Evolutionary conservation across 23 tunicate genomes (phyloP).

Genomic region (Trididemnum nubilum): DNA sequence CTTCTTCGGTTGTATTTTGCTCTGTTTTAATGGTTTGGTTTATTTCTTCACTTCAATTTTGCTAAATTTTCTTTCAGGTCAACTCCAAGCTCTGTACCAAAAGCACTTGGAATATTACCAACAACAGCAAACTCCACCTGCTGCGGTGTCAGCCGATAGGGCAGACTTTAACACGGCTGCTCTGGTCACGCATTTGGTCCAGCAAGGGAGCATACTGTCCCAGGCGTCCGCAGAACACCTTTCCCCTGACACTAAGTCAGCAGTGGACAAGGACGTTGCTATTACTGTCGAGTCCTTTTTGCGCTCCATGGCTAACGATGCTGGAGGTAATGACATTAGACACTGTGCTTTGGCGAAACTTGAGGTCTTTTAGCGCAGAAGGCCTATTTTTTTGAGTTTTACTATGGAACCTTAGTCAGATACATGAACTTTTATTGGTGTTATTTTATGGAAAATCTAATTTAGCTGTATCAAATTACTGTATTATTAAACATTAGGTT

Average conservation of each 20-base stretch:
- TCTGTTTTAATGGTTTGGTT: too few species aligned
- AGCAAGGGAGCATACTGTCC: conserved; percentile 52
- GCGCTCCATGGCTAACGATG: conserved; percentile 62
- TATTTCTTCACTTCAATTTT: too few species aligned
- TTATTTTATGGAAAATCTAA: too few species aligned
- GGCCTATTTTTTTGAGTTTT: not conserved
- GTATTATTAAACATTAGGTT: too few species aligned
- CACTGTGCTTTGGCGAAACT: too few species aligned
- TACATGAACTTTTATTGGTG: too few species aligned
- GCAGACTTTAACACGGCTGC: conserved; percentile 44
- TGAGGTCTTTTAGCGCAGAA: not conserved
- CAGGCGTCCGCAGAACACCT: conserved; percentile 33
- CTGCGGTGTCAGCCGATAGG: not conserved
- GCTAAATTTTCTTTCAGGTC: conserved; percentile 30
- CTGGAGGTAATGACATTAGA: conserved; percentile 44
- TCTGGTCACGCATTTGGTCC: conserved; percentile 69
- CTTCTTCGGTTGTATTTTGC: too few species aligned
- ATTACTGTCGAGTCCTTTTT: conserved; percentile 59
- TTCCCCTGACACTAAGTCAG: conserved; percentile 47
- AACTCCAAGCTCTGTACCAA: conserved; percentile 41
- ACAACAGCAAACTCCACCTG: conserved; percentile 22
- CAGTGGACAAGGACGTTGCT: conserved; percentile 71
- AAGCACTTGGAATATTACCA: conserved; percentile 45
- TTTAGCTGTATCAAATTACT: too few species aligned
- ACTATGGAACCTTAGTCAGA: too few species aligned